These are phyloP conservation scores for Berghia stephanieae DNA, from an alignment of 1,140 invertebrate genomes.

Conservation along the genomic window DNA sequence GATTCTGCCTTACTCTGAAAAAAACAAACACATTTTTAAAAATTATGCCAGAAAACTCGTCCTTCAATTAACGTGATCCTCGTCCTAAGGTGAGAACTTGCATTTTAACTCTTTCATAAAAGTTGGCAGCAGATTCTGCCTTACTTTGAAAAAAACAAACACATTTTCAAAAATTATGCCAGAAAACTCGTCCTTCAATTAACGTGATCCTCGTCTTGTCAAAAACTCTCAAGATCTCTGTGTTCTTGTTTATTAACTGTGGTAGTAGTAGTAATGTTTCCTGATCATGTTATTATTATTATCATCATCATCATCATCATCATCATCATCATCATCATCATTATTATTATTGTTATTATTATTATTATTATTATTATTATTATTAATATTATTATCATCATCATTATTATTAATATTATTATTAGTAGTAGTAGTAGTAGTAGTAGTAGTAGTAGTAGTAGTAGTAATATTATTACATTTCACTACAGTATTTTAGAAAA, in stretches of 20 bases:
- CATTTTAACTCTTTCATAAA: too few species aligned
- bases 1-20: neutral
- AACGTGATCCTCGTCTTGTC: neutral
- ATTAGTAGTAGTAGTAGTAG: neutral
- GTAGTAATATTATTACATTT: too few species aligned
- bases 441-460: too few species aligned
- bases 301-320: conserved; percentile 1
- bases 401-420: neutral
- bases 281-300: neutral
- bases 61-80: too few species aligned
- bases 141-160: neutral
- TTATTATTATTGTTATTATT: neutral
- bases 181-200: too few species aligned
- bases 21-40: too few species aligned
- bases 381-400: neutral
- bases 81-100: too few species aligned
- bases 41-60: too few species aligned
- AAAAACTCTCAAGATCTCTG: neutral
- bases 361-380: neutral
- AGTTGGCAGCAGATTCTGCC: neutral
- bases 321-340: neutral
- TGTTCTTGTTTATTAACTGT: neutral
- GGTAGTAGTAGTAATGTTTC: neutral
- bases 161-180: too few species aligned
- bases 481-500: too few species aligned